Conservation (phyloP, 1,140 invertebrate genomes). For the Listronotus oregonensis region DNA sequence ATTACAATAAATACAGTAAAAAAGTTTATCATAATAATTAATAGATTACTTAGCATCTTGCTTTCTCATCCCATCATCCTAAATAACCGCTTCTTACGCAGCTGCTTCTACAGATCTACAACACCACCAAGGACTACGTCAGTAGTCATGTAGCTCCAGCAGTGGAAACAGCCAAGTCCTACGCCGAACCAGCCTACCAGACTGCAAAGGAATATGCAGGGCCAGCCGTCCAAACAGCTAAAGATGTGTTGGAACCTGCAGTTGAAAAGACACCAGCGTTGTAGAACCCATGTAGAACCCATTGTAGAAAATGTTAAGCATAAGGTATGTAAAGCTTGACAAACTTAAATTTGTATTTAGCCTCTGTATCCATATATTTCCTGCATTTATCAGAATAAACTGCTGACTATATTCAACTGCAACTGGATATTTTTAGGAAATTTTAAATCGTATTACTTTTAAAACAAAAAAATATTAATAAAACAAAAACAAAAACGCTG, state of each 20-base stretch:
- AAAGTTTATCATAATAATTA: conserved; percentile 16
- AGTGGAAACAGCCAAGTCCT: conserved; percentile 44
- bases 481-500: no score
- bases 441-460: no score
- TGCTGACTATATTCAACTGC: no score
- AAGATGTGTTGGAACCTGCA: conserved; percentile 45
- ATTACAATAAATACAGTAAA: neutral
- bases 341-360: no score
- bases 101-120: conserved; percentile 60
- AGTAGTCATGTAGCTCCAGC: conserved; percentile 54
- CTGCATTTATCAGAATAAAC: no score
- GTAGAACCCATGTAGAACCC: conserved; percentile 46
- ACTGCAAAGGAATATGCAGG: conserved; percentile 37
- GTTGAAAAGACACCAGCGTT: conserved; percentile 33
- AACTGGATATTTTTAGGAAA: no score
- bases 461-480: no score
- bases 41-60: conserved; percentile 5
- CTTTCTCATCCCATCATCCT: conserved; percentile 30
- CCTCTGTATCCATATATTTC: no score
- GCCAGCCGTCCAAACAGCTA: conserved; percentile 49
- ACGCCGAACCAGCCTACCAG: conserved; percentile 43
- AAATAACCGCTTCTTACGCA: conserved; percentile 39
- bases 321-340: conserved; percentile 36
- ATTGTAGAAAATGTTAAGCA: conserved; percentile 45
- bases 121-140: conserved; percentile 62